Evolutionary conservation across 2,797 vertebrate species (phyloP), one percentile per base, ranked within the genome.

Genomic region (Anisognathus igniventris): DNA sequence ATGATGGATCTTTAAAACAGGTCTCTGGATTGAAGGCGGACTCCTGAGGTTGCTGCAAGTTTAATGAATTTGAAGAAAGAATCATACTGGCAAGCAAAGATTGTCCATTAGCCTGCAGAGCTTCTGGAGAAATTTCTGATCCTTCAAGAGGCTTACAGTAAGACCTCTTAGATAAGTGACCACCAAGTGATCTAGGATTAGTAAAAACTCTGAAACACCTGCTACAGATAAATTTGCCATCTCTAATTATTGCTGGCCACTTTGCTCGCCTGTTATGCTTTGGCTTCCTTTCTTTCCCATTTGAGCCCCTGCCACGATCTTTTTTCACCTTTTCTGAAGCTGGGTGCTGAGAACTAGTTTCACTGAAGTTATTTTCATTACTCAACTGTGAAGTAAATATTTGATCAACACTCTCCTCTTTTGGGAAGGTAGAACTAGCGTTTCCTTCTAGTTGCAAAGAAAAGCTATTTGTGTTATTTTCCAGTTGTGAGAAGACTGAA

Each of bases 151-250:
- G 98, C 96, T 99, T 99, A 96, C 99, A 99, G 16, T 98, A 97
- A 60, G 98, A 96, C 44, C 99, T 98, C 93, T 99, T 99, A 40
- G 99, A 99, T 87, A 99, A 98, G 96, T 99, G 99, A 74, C 99
- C 99, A 81, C 99, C 99, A 20, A 99, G 98, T 54, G 99, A 99
- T 95, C 99, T 98, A 33, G 99, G 98, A 96, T 99, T 99, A 66
- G 98, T 96, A 96, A 99, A 99, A 88, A 98, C 98, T 96, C 99
- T 98, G 88, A 98, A 99, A 97, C 99, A 99, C 61, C 99, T 98
- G 83, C 99, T 98, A 94, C 99, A 99, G 93, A 99, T 98, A 95
- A 99, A 99, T 96, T 99, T 99, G 14, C 99, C 99, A 94, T 99
- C 98, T 96, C 97, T 98, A 76, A 99, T 96, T 94, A 99, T 99